phyloP scores from a whole-genome alignment of 1,140 invertebrate species.

The Ctenoplectra terminalis region DNA sequence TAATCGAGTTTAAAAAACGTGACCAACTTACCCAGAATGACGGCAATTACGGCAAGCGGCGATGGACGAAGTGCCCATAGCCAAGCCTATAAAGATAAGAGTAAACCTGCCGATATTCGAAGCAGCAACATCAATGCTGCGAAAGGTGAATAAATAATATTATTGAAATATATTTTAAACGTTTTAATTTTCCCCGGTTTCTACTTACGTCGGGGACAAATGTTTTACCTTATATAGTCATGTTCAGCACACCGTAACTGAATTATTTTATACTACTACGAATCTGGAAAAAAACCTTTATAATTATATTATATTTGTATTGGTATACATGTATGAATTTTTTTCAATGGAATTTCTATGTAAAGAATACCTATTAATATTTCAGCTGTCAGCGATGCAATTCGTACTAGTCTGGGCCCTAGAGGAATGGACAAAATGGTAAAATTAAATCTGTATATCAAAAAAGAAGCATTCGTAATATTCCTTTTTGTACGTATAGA shows the following conservation, averaged over 20 bases:
- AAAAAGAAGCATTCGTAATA: background rate
- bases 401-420: constrained; percentile 98
- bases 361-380: constrained; percentile 62
- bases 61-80: constrained; percentile 31
- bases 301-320: no score
- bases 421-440: constrained; percentile 99
- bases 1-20: constrained; percentile 4
- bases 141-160: constrained; percentile 89
- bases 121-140: constrained; percentile 98
- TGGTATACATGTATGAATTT: no score
- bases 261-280: background rate
- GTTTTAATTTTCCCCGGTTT: background rate
- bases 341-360: constrained; percentile 14
- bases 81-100: constrained; percentile 92
- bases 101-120: constrained; percentile 96
- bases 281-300: no score
- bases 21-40: constrained; percentile 29
- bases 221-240: constrained; percentile 72
- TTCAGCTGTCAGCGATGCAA: constrained; percentile 98
- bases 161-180: background rate
- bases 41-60: constrained; percentile 32
- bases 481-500: constrained; percentile 83
- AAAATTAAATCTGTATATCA: constrained; percentile 68
- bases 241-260: constrained; percentile 11
- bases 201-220: background rate